Conservation (phyloP, 2,888 invertebrate species). For the Cyclophora punctaria region DNA sequence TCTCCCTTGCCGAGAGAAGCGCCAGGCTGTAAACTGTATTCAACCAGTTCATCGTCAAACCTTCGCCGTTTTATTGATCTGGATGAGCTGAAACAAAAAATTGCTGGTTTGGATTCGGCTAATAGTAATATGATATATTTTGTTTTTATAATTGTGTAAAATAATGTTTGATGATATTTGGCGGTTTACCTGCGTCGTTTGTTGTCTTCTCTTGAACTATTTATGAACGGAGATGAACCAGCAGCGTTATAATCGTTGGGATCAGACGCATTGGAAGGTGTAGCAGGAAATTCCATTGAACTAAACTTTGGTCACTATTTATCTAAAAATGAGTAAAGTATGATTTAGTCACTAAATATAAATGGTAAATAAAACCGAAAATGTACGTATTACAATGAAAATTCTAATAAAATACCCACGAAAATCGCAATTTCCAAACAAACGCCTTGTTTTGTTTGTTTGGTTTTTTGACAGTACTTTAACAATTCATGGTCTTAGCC, state of each 20-base stretch:
- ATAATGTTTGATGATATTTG: background rate
- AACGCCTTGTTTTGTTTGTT: too few species aligned
- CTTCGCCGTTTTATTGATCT: constrained; percentile 95
- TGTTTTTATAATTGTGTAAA: too few species aligned
- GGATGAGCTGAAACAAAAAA: constrained; percentile 80
- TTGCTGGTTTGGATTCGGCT: background rate
- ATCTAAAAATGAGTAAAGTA: too few species aligned
- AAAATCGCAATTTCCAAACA: too few species aligned
- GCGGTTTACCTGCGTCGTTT: constrained; percentile 62
- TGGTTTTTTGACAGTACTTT: too few species aligned
- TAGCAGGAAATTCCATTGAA: constrained; percentile 60
- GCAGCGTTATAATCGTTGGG: constrained; percentile 58
- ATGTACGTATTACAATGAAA: too few species aligned
- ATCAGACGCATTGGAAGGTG: constrained; percentile 57
- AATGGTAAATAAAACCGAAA: too few species aligned
- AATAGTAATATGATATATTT: background rate
- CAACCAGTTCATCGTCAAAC: constrained; percentile 98
- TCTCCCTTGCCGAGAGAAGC: constrained; percentile 64
- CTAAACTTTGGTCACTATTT: too few species aligned
- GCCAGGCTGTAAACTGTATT: constrained; percentile 85
- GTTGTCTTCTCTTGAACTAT: constrained; percentile 55
- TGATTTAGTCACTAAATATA: too few species aligned
- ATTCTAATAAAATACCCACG: too few species aligned
- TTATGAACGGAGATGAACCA: constrained; percentile 46
- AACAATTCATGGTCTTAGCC: too few species aligned